A percentile compares a stretch with the other conserved stretches of the same genome.
Evolutionary conservation across 2,797 vertebrate genomes (phyloP).

Genomic region (Cynodonichthys magdalenae): DNA sequence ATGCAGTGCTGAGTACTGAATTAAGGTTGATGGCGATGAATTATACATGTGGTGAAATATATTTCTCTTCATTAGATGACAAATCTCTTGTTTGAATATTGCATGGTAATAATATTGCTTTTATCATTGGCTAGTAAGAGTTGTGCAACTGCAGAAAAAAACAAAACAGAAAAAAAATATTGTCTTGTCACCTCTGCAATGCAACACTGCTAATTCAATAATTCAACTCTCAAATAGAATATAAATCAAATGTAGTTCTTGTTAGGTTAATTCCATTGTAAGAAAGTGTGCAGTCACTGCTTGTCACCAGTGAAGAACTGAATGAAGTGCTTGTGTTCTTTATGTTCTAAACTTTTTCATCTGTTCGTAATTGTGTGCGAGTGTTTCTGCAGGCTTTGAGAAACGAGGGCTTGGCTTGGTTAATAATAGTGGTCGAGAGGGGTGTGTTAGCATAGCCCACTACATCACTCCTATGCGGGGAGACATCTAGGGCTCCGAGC

Average conservation of each 20-base stretch:
- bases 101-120: constrained; percentile 77
- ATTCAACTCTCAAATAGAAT: constrained; percentile 65
- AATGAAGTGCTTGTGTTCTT: constrained; percentile 27
- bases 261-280: constrained; percentile 57
- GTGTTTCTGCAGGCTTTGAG: constrained; percentile 62
- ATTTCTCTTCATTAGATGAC: constrained; percentile 81
- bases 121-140: constrained; percentile 64
- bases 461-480: constrained; percentile 74
- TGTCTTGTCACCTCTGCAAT: constrained; percentile 63
- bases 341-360: constrained; percentile 32
- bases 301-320: constrained; percentile 46
- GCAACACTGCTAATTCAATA: constrained; percentile 70
- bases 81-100: constrained; percentile 80
- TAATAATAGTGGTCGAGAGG: constrained; percentile 76
- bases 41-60: constrained; percentile 77
- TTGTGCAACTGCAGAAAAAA: constrained; percentile 29
- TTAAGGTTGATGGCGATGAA: constrained; percentile 74
- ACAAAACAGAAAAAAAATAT: constrained; percentile 46
- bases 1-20: constrained; percentile 61
- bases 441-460: constrained; percentile 73
- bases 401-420: constrained; percentile 66
- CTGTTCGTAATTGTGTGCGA: constrained; percentile 25
- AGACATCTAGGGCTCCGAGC: constrained; percentile 73
- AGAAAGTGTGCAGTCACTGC: constrained; percentile 47
- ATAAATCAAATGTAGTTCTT: constrained; percentile 59